phyloP scores from a whole-genome alignment of 1,140 invertebrate genomes.

The Diuraphis noxia region DNA sequence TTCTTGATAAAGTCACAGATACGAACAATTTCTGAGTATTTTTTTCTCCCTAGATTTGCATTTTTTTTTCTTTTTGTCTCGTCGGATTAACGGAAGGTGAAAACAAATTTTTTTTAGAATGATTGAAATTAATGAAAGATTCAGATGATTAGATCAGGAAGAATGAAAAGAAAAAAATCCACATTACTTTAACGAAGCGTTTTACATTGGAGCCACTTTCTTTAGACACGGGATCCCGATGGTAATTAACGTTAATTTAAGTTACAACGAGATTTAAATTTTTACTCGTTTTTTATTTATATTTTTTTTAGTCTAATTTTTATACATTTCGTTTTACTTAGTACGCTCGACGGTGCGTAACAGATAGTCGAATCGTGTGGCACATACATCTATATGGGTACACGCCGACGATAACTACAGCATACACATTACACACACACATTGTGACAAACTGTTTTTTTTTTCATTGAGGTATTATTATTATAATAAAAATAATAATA shows the following conservation, averaged over 20 bases:
- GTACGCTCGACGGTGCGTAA: constrained; percentile 50
- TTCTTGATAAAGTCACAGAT: not conserved
- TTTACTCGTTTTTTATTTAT: constrained; percentile 26
- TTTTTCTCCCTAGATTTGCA: constrained; percentile 1
- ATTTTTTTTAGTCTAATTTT: constrained; percentile 40
- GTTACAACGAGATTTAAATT: constrained; percentile 18
- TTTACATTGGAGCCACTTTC: constrained; percentile 38
- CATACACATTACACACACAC: not conserved
- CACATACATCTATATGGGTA: constrained; percentile 28
- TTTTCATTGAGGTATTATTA: constrained; percentile 33
- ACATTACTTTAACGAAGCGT: constrained; percentile 40
- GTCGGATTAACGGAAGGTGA: constrained; percentile 23
- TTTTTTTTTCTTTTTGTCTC: not conserved
- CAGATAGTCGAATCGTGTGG: constrained; percentile 46
- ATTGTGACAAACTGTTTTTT: constrained; percentile 25
- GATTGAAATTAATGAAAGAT: constrained; percentile 40
- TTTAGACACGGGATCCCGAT: constrained; percentile 36
- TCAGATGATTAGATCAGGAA: constrained; percentile 32
- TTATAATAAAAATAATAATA: constrained; percentile 29
- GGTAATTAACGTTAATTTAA: constrained; percentile 51
- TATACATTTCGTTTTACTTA: constrained; percentile 29
- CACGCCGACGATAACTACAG: not conserved
- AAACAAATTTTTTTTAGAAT: constrained; percentile 25
- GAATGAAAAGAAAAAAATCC: constrained; percentile 11
- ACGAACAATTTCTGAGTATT: not conserved